Percentiles rank a stretch among this genome's conserved stretches.
phyloP scores from a whole-genome alignment of 2,113 vertebrate genomes.

The Greenwoodochromis staneri region DNA sequence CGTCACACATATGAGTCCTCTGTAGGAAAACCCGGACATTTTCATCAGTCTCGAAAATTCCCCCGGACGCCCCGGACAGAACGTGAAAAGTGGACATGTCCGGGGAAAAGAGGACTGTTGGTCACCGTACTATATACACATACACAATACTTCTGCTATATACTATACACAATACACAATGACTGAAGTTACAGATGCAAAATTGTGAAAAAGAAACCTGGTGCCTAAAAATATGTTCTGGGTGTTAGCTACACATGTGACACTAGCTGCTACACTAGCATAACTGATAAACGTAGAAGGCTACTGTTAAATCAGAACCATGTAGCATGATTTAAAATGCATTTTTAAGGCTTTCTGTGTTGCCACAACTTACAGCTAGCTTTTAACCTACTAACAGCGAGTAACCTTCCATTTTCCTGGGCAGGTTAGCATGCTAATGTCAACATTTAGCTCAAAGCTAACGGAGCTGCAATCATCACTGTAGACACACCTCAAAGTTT shows the following conservation, averaged over 20 bases:
- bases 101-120: not conserved
- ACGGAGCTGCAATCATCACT: not conserved
- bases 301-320: not conserved
- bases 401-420: not conserved
- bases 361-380: not conserved
- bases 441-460: not conserved
- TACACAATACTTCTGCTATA: not conserved
- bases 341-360: not conserved
- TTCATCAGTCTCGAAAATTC: not conserved
- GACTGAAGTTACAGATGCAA: not conserved
- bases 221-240: not conserved
- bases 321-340: not conserved
- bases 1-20: not conserved
- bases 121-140: fast-evolving
- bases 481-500: not conserved
- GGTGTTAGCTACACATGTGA: not conserved
- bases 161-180: not conserved
- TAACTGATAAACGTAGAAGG: not conserved
- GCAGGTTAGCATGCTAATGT: not conserved
- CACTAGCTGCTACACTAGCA: not conserved
- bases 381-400: not conserved
- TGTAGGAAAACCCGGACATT: not conserved
- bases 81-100: not conserved
- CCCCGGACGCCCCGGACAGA: fast-evolving
- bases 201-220: not conserved